Percentiles rank a stretch among this genome's conserved stretches.
Conservation (phyloP, 2,888 invertebrate genomes). For the Polietes domitor region DNA sequence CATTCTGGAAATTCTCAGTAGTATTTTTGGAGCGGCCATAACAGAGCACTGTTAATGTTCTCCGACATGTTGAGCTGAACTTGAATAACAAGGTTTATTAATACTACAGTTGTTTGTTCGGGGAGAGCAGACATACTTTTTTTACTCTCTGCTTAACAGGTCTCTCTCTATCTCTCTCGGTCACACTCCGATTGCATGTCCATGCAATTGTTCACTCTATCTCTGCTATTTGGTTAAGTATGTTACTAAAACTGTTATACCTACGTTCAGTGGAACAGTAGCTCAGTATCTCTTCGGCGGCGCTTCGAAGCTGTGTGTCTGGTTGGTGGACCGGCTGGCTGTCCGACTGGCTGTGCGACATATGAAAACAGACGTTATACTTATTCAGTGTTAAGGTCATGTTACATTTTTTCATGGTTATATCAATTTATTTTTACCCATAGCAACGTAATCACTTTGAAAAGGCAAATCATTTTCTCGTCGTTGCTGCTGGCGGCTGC, state of each 20-base stretch:
- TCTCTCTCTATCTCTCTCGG: conserved; percentile 29
- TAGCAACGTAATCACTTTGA: conserved; percentile 43
- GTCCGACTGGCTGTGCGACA: conserved; percentile 6
- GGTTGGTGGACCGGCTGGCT: background rate
- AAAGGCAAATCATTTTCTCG: background rate
- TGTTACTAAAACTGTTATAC: conserved; percentile 61
- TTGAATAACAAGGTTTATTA: conserved; percentile 69
- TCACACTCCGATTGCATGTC: no score
- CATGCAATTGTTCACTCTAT: no score
- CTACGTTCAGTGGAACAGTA: conserved; percentile 42
- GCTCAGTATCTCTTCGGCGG: background rate
- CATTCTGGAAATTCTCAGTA: background rate
- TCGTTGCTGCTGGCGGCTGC: conserved; percentile 11
- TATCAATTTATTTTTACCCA: conserved; percentile 27
- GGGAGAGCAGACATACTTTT: conserved; percentile 38
- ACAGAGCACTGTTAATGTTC: conserved; percentile 46
- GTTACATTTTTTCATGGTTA: conserved; percentile 50
- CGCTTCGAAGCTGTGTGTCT: no score
- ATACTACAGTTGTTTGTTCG: background rate
- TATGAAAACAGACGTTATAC: conserved; percentile 1
- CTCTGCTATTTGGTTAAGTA: conserved; percentile 19
- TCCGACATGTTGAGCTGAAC: conserved; percentile 73
- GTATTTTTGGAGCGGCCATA: background rate
- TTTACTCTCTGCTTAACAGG: conserved; percentile 34
- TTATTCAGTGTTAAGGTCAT: conserved; percentile 78